These are phyloP conservation scores for Lasioglossum marginatum DNA, from an alignment of 2,888 invertebrate genomes.

Conservation along the genomic window DNA sequence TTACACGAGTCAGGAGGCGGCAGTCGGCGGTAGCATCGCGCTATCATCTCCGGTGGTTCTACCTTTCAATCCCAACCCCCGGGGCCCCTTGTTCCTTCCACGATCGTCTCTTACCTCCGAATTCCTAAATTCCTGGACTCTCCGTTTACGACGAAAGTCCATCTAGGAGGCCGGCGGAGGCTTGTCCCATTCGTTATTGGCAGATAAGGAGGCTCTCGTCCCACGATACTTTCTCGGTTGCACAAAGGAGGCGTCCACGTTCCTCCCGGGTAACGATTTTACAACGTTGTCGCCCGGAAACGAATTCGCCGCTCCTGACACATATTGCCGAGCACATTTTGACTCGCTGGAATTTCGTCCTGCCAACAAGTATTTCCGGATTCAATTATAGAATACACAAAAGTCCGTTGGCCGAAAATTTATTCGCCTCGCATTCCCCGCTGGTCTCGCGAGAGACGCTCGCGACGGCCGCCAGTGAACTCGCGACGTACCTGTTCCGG, in stretches of 20 bases:
- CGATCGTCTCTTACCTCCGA: constrained; percentile 40
- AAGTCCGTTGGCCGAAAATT: constrained; percentile 25
- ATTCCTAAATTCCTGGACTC: constrained; percentile 61
- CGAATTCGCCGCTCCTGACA: neutral
- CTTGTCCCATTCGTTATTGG: constrained; percentile 57
- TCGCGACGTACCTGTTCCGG: constrained; percentile 62
- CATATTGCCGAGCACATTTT: neutral
- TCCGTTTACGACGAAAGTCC: constrained; percentile 68
- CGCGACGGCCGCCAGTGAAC: neutral
- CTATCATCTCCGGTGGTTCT: constrained; percentile 62
- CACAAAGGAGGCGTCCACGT: neutral
- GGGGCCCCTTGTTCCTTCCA: neutral
- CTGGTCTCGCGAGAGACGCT: constrained; percentile 13
- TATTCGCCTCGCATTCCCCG: constrained; percentile 12
- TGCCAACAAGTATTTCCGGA: constrained; percentile 16
- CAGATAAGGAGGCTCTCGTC: constrained; percentile 55
- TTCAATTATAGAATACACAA: constrained; percentile 23
- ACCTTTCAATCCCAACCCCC: constrained; percentile 55
- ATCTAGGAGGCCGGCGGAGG: constrained; percentile 55
- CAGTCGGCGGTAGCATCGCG: constrained; percentile 41
- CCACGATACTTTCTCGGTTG: neutral
- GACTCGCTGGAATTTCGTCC: constrained; percentile 17
- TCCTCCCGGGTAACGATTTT: neutral
- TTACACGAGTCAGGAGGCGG: constrained; percentile 67
- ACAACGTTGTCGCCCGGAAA: constrained; percentile 1